Conservation (phyloP, 1,140 invertebrate genomes). For the Brachionus asplanchnoidis region DNA sequence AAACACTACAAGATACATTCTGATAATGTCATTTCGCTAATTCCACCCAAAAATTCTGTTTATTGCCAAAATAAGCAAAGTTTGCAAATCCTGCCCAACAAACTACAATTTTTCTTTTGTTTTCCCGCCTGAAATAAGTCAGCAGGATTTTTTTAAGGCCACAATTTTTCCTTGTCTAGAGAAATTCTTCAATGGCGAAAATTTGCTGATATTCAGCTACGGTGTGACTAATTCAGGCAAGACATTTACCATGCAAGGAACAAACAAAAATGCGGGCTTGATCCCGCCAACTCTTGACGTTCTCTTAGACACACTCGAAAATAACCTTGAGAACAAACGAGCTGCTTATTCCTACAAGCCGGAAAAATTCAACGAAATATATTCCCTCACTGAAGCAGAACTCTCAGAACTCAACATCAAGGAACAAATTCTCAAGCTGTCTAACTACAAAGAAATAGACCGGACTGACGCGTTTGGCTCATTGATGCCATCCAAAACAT, state of each 20-base stretch:
- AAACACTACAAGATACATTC: constrained; percentile 13
- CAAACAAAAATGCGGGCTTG: constrained; percentile 65
- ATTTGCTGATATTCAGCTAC: constrained; percentile 73
- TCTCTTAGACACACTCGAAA: constrained; percentile 64
- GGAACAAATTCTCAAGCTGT: no score
- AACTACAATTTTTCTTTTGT: no score
- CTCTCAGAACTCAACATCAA: constrained; percentile 48
- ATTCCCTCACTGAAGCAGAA: constrained; percentile 47
- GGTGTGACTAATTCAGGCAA: constrained; percentile 77
- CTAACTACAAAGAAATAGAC: constrained; percentile 28
- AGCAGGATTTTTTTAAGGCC: no score
- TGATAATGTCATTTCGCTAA: not conserved
- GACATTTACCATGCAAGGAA: constrained; percentile 76
- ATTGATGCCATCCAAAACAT: constrained; percentile 45
- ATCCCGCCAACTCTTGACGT: constrained; percentile 73
- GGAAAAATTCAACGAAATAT: constrained; percentile 53
- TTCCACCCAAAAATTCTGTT: constrained; percentile 21
- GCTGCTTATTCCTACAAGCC: constrained; percentile 48
- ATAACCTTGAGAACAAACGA: constrained; percentile 47
- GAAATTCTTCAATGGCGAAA: no score
- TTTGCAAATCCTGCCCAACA: no score
- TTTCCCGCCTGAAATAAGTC: no score
- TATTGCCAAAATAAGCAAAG: no score
- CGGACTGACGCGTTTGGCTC: constrained; percentile 12
- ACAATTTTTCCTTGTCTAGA: no score